These are phyloP conservation scores for Aldabrachelys gigantea DNA, from an alignment of 2,113 vertebrate genomes.

Conservation along the genomic window DNA sequence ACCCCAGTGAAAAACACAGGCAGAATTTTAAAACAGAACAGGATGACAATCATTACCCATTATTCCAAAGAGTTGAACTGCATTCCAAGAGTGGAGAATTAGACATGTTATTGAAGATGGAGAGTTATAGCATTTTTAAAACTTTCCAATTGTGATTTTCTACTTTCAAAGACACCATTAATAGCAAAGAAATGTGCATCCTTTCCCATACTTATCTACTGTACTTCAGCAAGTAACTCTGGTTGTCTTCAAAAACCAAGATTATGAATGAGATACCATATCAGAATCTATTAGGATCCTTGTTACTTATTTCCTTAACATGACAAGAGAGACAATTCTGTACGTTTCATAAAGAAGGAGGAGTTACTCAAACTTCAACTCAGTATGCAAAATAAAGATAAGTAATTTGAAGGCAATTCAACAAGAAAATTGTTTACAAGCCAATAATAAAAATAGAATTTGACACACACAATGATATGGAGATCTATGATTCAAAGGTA, in stretches of 20 bases:
- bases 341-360: neutral
- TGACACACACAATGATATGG: accelerated
- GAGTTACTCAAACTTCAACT: neutral
- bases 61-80: neutral
- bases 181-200: neutral
- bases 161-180: neutral
- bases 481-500: neutral
- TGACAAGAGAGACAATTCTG: neutral
- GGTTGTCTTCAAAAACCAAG: neutral
- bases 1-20: neutral
- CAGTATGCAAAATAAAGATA: neutral
- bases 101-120: neutral
- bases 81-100: neutral
- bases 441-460: neutral
- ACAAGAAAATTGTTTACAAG: neutral
- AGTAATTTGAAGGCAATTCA: neutral
- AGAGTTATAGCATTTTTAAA: neutral
- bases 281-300: neutral
- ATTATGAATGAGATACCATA: neutral
- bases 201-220: accelerated
- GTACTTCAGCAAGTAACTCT: neutral
- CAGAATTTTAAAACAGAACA: neutral
- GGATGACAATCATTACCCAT: neutral
- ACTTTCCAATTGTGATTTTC: neutral
- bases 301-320: neutral